These are phyloP conservation scores for Mythimna lalbum DNA, from an alignment of 2,888 invertebrate genomes.

Conservation along the genomic window DNA sequence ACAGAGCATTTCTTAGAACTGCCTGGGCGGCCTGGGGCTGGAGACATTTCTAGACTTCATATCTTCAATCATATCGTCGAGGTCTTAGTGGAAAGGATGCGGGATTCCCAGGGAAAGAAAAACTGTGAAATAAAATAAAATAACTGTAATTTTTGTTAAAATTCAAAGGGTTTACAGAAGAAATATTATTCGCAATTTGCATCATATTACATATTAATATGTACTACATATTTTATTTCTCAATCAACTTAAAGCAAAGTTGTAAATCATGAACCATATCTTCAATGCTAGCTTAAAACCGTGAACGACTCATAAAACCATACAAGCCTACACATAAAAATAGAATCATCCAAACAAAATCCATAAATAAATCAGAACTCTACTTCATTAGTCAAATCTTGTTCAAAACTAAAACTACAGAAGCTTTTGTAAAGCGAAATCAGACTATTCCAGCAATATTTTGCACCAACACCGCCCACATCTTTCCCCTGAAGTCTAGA, in stretches of 20 bases:
- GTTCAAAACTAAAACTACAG: constrained; percentile 16
- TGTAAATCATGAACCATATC: constrained; percentile 21
- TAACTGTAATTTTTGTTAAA: not conserved
- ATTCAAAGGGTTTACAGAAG: not conserved
- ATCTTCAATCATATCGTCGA: constrained; percentile 22
- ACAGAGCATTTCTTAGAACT: constrained; percentile 35
- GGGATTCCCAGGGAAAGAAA: constrained; percentile 4
- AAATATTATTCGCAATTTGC: not conserved
- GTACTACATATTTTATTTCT: too few species aligned
- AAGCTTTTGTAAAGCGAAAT: constrained; percentile 26
- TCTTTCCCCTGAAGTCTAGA: constrained; percentile 25
- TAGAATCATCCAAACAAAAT: constrained; percentile 31
- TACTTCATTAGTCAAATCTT: constrained; percentile 23
- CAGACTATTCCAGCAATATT: constrained; percentile 33
- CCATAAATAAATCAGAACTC: constrained; percentile 37
- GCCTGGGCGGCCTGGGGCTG: constrained; percentile 4
- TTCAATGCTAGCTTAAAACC: constrained; percentile 26
- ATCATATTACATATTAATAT: constrained; percentile 1
- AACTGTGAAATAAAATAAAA: constrained; percentile 42
- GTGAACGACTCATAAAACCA: constrained; percentile 31
- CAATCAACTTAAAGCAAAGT: not conserved
- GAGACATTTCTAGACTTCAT: constrained; percentile 22
- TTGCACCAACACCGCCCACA: constrained; percentile 38
- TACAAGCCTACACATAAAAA: constrained; percentile 16
- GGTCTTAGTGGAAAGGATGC: constrained; percentile 16